Evolutionary conservation across 2,113 vertebrate genomes (phyloP).

Genomic region (Ciconia maguari): DNA sequence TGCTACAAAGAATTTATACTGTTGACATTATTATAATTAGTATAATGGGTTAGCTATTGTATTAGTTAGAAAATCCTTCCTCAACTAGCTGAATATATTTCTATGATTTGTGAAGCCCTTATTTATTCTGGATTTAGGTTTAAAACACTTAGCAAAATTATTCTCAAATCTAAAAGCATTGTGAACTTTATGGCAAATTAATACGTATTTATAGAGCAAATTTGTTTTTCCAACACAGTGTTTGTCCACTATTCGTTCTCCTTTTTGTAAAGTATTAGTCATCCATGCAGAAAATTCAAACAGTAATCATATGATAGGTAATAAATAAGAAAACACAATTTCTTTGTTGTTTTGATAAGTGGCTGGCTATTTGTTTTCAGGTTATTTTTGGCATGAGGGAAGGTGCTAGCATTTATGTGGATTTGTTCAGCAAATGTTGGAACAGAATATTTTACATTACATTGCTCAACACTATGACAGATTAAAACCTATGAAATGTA

Average conservation of each 20-base stretch:
- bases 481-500: slow-evolving; percentile 9
- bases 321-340: slow-evolving; percentile 8
- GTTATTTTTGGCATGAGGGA: background rate
- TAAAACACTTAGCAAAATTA: background rate
- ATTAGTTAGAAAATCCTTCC: background rate
- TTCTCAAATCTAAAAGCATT: background rate
- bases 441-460: slow-evolving; percentile 3
- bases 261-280: background rate
- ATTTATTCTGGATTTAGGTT: background rate
- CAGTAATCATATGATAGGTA: background rate
- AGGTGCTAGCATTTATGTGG: background rate
- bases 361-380: background rate
- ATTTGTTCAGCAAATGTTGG: background rate
- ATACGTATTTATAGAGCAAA: background rate
- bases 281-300: background rate
- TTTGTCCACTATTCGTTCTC: background rate
- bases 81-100: background rate
- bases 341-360: background rate
- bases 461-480: background rate
- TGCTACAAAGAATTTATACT: background rate
- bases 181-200: background rate
- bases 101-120: background rate
- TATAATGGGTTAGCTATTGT: background rate
- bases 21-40: background rate
- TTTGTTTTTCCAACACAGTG: background rate